Percentiles rank a stretch among this genome's conserved stretches.
phyloP scores from a whole-genome alignment of 2,113 vertebrate species.

The Callochromis pleurospilus region DNA sequence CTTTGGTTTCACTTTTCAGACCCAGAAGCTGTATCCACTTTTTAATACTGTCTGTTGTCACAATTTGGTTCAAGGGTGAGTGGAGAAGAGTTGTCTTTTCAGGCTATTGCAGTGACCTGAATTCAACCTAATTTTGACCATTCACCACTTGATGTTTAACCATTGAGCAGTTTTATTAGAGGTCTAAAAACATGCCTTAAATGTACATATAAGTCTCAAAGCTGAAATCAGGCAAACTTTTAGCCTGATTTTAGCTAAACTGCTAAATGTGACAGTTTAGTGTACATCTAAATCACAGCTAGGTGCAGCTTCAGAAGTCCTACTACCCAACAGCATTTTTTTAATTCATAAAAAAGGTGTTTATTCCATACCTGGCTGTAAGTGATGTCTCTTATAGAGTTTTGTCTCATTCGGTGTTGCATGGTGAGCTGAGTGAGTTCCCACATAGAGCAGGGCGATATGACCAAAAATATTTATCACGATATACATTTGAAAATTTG shows the following conservation, averaged over 20 bases:
- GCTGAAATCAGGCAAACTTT: not conserved
- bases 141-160: not conserved
- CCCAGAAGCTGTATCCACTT: not conserved
- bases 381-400: not conserved
- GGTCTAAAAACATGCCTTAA: not conserved
- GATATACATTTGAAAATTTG: not conserved
- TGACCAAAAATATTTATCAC: not conserved
- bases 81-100: not conserved
- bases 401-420: not conserved
- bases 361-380: not conserved
- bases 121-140: not conserved
- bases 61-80: not conserved
- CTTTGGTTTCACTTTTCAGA: not conserved
- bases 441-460: accelerated
- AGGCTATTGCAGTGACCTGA: not conserved
- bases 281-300: not conserved
- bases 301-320: not conserved
- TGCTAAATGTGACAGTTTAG: not conserved
- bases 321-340: accelerated
- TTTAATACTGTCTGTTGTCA: not conserved
- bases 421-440: not conserved
- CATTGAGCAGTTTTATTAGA: not conserved
- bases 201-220: not conserved
- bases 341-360: accelerated
- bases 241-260: not conserved